Conservation (phyloP, 2,797 vertebrate genomes). For the Chelon labrosus region DNA sequence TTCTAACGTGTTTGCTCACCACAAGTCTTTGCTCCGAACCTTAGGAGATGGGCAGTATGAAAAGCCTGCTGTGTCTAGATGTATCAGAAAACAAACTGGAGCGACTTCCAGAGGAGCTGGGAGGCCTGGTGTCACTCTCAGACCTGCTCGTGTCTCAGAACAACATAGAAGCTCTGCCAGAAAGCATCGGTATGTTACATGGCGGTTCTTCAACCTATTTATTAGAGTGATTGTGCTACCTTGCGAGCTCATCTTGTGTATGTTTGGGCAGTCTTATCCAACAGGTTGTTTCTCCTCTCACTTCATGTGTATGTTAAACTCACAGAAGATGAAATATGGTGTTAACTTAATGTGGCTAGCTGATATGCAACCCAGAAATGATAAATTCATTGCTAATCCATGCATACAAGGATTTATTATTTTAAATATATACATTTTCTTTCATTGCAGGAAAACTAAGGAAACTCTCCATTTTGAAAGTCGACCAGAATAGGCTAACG, state of each 20-base stretch:
- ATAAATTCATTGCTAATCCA: background rate
- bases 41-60: slow-evolving; percentile 95
- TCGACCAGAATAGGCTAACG: slow-evolving; percentile 93
- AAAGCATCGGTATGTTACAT: slow-evolving; percentile 90
- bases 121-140: slow-evolving; percentile 89
- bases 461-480: slow-evolving; percentile 95
- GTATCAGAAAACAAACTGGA: slow-evolving; percentile 98
- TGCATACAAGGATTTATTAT: too few species aligned
- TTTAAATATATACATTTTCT: slow-evolving; percentile 8
- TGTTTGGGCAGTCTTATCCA: background rate
- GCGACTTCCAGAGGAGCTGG: slow-evolving; percentile 94
- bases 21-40: slow-evolving; percentile 28
- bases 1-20: slow-evolving; percentile 1
- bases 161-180: slow-evolving; percentile 91
- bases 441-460: slow-evolving; percentile 89
- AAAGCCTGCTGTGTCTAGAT: slow-evolving; percentile 95
- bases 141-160: slow-evolving; percentile 98
- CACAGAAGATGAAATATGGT: too few species aligned
- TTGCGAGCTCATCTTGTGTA: background rate
- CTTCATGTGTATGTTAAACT: too few species aligned
- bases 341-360: background rate
- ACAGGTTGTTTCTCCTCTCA: background rate
- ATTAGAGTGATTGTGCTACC: background rate
- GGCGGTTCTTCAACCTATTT: background rate
- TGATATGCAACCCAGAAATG: background rate